Evolutionary conservation across 2,797 vertebrate species (phyloP).

Genomic region (Crax fasciolata): DNA sequence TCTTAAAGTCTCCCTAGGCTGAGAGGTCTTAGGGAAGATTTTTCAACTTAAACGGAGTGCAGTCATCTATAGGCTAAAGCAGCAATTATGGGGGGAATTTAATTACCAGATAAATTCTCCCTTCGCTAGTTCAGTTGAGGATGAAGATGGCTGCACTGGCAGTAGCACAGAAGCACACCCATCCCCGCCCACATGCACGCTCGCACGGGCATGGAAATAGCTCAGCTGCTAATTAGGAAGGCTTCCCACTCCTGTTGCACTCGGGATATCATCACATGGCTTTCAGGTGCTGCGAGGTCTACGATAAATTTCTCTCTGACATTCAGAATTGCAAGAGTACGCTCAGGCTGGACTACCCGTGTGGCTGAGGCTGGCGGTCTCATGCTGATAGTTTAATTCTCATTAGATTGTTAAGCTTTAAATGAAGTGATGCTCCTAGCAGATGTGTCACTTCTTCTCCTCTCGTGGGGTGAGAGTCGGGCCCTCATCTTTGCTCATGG

Average conservation of each 20-base stretch:
- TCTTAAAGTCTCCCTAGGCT: constrained; percentile 54
- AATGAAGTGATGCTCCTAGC: constrained; percentile 53
- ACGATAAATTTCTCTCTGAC: background rate
- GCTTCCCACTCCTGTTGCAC: background rate
- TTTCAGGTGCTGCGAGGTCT: background rate
- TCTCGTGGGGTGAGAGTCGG: background rate
- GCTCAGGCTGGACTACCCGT: background rate
- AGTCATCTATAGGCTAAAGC: constrained; percentile 78
- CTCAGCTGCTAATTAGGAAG: background rate
- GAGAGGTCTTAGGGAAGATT: constrained; percentile 73
- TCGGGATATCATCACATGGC: background rate
- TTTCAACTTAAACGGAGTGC: constrained; percentile 81
- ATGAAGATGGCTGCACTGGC: constrained; percentile 49
- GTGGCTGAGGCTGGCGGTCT: background rate
- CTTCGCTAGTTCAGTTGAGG: constrained; percentile 63
- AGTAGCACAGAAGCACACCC: background rate
- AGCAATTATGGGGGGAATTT: constrained; percentile 76
- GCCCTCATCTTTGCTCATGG: background rate
- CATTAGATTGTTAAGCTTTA: constrained; percentile 47
- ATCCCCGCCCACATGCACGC: accelerated
- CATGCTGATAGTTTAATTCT: constrained; percentile 47
- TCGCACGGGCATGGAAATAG: accelerated
- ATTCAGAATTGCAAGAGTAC: background rate
- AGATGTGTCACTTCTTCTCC: constrained; percentile 27
- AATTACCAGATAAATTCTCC: constrained; percentile 76